Evolutionary conservation across 2,113 vertebrate genomes (phyloP), one percentile per base, ranked within the genome.

Genomic region (Pteruthius melanotis): DNA sequence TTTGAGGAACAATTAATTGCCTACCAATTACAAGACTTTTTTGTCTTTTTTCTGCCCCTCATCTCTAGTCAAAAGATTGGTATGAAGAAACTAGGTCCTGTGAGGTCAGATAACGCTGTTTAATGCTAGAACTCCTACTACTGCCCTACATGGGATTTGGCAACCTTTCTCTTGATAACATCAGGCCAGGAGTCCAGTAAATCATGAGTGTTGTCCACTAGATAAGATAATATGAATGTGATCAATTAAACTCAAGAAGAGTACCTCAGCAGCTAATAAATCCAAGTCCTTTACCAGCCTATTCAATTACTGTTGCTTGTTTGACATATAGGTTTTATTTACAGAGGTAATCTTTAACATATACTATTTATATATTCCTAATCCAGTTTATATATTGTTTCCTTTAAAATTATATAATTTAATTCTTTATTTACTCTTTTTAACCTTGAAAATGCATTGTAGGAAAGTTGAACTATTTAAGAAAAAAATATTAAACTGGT

Each of bases 191-290:
- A 97, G 97, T 97, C 96, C 94, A 93, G 91, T 98, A 98, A 97
- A 97, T 98, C 97, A 98, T 88, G 95, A 90, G 63, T 91, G 96
- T 97, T 98, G 95, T 98, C 96, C 97, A 77, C 33, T 70, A 97
- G 98, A 98, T 98, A 98, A 98, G 97, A 98, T 98, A 98, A 95
- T 94, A 79, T 77, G 76, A 94, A 87, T 59, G 76, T 89, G 93
- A 98, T 97, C 97, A 95, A 96, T 98, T 97, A 97, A 88, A 94
- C 91, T 97, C 93, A 89, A 78, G 86, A 94, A 96, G 84, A 96
- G 60, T 86, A 94, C 90, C 96, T 97, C 87, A 95, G 84, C 97
- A 98, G 96, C 94, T 97, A 93, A 93, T 98, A 97, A 96, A 98
- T 98, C 96, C 50, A 65, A 49, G 47, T 39, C 27, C n/a, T 37